Evolutionary conservation across 1,140 invertebrate genomes (phyloP), one percentile per base, ranked within the genome.

Genomic region (Formica exsecta): DNA sequence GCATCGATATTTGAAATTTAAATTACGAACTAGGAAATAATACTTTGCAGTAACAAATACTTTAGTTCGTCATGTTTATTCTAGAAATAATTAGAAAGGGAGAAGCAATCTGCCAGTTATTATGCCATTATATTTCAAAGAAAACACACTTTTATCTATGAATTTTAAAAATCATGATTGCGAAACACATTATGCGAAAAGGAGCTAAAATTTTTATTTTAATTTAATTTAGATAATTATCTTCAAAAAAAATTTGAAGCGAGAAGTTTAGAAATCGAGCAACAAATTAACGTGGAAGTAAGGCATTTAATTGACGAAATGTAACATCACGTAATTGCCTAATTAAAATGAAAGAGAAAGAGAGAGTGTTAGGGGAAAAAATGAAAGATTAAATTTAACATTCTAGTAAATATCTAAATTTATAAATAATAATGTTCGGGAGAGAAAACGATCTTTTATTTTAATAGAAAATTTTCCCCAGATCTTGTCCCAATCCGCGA

Each of bases 331-430:
- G 16, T 70, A 51, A 57, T n/a, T 71, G 16, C 3, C 1, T 32
- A 51, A 51, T 73, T 73, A 57, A 73, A 57, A 73, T 73, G 22
- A 13, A 4, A 62, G n/a, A 61, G 9, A 59, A 25, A 25, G 22
- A 25, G 22, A 61, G 25, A 25, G 19, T 1, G 5, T 1, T 3
- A 74, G 16, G 41, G 16, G 4, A 51, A 16, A 44, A 64, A 62
- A 62, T 7, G 32, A 32, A 9, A 71, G 11, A 41, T 62, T 29
- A 41, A 76, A 44, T 64, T 41, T 76, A 3, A 76, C 32, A 64
- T 29, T 64, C 16, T 13, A 64, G n/a, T 13, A n/a, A 76, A 29
- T n/a, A 29, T 71, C 6, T 41, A 25, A 9, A 61, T 38, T 7
- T 59, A 4, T 25, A 41, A 75, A 59, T 61, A 38, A 59, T 38